Conservation (phyloP, 1,140 invertebrate genomes). For the Dolichoris vasculosae region DNA sequence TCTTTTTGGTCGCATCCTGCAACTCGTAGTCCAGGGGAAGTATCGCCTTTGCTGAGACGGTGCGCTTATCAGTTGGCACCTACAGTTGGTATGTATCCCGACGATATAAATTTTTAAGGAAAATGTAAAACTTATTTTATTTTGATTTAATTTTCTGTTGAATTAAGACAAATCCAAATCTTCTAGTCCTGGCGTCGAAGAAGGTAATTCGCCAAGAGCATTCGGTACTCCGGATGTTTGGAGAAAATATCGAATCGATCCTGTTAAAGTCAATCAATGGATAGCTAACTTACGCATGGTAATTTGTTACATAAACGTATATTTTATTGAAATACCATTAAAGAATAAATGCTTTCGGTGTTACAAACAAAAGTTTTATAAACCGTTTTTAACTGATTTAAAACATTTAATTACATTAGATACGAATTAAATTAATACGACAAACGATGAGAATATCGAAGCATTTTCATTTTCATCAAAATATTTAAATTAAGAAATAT, state of each 20-base stretch:
- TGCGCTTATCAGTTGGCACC: conserved; percentile 77
- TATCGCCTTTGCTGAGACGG: conserved; percentile 74
- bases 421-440: too few relatives aligned
- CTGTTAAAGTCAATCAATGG: conserved; percentile 78
- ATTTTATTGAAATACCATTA: too few relatives aligned
- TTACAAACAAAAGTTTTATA: too few relatives aligned
- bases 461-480: too few relatives aligned
- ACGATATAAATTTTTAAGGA: neutral
- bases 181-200: conserved; percentile 73
- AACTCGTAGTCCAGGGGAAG: conserved; percentile 73
- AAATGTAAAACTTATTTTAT: neutral
- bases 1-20: conserved; percentile 78
- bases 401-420: too few relatives aligned
- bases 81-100: conserved; percentile 68
- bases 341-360: too few relatives aligned
- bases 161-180: conserved; percentile 66
- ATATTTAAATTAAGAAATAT: too few relatives aligned
- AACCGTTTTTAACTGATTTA: too few relatives aligned
- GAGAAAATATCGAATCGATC: conserved; percentile 78
- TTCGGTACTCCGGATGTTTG: conserved; percentile 75
- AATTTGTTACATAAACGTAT: too few relatives aligned
- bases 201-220: conserved; percentile 72
- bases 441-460: too few relatives aligned
- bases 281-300: conserved; percentile 81
- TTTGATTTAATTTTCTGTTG: conserved; percentile 23